A percentile compares a stretch with the other conserved stretches of the same genome.
Evolutionary conservation across 2,888 invertebrate species (phyloP).

Genomic region (Phania funesta): DNA sequence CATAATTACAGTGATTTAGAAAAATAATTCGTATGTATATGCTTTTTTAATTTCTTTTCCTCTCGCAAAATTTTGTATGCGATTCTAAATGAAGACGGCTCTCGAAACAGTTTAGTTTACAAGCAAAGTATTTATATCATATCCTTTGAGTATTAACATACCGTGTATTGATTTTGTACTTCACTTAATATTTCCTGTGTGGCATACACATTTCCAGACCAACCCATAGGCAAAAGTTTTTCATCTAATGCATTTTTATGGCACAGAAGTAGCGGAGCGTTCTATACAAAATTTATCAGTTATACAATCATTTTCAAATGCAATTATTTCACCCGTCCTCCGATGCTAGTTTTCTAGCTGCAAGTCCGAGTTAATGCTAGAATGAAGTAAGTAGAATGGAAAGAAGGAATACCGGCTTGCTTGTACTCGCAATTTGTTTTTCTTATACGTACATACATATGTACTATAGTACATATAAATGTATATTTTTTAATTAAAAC

Average conservation of each 20-base stretch:
- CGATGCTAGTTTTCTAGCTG: too few species aligned
- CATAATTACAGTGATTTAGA: background rate
- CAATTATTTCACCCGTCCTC: too few species aligned
- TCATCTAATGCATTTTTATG: slow-evolving; percentile 29
- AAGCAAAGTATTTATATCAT: background rate
- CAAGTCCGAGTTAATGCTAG: too few species aligned
- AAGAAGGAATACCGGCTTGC: too few species aligned
- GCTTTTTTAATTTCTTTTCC: background rate
- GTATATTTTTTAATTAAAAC: too few species aligned
- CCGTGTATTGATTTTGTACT: slow-evolving; percentile 21
- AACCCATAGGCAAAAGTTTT: slow-evolving; percentile 31
- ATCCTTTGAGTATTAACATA: background rate
- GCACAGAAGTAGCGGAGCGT: slow-evolving; percentile 45
- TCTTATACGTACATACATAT: too few species aligned
- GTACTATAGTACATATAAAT: too few species aligned
- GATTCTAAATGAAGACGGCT: too few species aligned
- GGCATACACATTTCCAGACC: slow-evolving; percentile 40
- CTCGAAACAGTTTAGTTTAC: too few species aligned
- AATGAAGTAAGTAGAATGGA: too few species aligned
- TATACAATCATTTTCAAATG: background rate
- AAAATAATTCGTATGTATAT: background rate
- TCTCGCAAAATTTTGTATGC: background rate
- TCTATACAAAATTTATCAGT: background rate
- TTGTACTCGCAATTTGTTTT: too few species aligned
- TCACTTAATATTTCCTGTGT: slow-evolving; percentile 33